Conservation (phyloP, 92 coral and sea anemone species). For the Parazoanthus atlanticus region DNA sequence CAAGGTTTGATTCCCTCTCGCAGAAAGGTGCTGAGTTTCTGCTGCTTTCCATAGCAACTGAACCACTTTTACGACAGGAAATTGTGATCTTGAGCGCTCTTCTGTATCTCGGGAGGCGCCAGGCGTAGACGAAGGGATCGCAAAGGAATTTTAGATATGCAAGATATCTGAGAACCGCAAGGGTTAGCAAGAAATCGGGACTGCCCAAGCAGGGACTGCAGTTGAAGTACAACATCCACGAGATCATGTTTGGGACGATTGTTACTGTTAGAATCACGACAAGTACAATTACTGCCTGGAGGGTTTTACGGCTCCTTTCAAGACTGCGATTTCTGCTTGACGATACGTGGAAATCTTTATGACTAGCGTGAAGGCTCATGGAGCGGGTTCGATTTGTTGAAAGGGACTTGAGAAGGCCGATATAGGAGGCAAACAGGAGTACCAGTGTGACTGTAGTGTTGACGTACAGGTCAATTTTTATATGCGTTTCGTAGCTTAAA, state of each 20-base stretch:
- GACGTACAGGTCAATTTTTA: conserved; percentile 53
- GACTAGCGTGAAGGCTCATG: conserved; percentile 24
- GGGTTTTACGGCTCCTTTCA: conserved; percentile 47
- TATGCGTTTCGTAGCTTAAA: conserved; percentile 28
- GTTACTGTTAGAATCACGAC: conserved; percentile 57
- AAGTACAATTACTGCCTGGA: conserved; percentile 47
- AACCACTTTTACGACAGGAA: conserved; percentile 25
- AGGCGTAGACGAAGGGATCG: conserved; percentile 68
- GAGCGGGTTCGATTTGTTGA: conserved; percentile 27
- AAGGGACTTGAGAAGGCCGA: conserved; percentile 54
- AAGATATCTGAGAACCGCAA: conserved; percentile 48
- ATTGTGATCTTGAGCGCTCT: conserved; percentile 53
- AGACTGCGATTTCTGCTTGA: conserved; percentile 30
- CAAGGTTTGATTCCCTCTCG: conserved; percentile 19
- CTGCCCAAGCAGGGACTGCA: conserved; percentile 38
- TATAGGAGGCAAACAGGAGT: conserved; percentile 47
- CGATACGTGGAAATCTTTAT: conserved; percentile 8
- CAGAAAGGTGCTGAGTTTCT: conserved; percentile 21
- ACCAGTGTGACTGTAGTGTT: conserved; percentile 53
- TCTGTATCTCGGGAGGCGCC: conserved; percentile 62
- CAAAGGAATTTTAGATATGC: conserved; percentile 57
- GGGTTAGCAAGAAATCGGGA: conserved; percentile 23
- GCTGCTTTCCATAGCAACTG: conserved; percentile 9
- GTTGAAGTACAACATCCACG: conserved; percentile 42
- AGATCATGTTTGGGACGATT: conserved; percentile 57